Evolutionary conservation across 1,140 invertebrate genomes (phyloP), one percentile per base, ranked within the genome.

Genomic region (Camponotus vicinus): DNA sequence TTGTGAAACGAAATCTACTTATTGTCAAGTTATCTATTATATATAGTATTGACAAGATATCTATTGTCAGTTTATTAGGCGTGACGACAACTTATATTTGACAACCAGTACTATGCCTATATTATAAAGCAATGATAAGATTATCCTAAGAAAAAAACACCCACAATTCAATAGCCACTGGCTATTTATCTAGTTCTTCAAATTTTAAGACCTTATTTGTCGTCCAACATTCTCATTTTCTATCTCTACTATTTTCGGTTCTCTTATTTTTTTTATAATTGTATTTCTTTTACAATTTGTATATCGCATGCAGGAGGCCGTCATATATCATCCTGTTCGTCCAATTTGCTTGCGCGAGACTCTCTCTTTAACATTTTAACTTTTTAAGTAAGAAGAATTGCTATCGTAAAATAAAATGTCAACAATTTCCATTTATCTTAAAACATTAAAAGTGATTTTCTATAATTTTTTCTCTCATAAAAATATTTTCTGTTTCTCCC

Each of bases 131-230:
- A 15, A 49, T 15, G 13, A 52, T 52, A 52, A 52, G 49, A 52
- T 52, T 52, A 52, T 13, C 45, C 11, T 13, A 49, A 49, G 7
- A 49, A 45, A 52, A 52, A 52, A 52, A 13, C 13, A 15, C 11
- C 3, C 45, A 49, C 45, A 13, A 49, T 49, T 49, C 18, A 67
- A 15, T 40, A 59, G 18, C 57, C 21, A 61, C 42, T n/a, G 1
- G 21, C 13, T 78, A 70, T 89, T 90, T 87, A 90, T 89, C 84
- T 84, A 73, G 63, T 77, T 76, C 57, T 49, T 37, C 37, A 34
- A 45, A 92, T 86, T 92, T 92, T 92, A 92, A 89, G 92, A 85
- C 86, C 83, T 79, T 34, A 71, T 42, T 11, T 80, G 57, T 85
- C 80, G 70, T 76, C n/a, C 66, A 82, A 80, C 13, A 75, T 85